Conservation (phyloP, 2,888 invertebrate genomes). For the Hyppa rectilinea region DNA sequence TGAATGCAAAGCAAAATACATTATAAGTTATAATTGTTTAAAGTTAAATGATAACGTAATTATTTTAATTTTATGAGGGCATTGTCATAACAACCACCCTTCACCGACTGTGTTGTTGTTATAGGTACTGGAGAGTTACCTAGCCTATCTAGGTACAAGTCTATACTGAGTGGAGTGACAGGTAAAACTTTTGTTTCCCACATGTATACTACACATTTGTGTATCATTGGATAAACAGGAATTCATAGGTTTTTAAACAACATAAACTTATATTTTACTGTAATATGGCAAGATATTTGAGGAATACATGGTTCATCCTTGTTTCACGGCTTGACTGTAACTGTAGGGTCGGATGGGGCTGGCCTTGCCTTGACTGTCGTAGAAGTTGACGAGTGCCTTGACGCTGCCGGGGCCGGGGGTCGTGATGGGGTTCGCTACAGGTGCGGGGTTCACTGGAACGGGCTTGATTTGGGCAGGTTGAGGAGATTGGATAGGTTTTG, state of each 20-base stretch:
- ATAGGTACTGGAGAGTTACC: not conserved
- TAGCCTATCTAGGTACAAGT: not conserved
- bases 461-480: conserved; percentile 74
- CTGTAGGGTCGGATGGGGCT: conserved; percentile 85
- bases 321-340: conserved; percentile 88
- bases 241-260: not conserved
- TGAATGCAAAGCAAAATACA: not conserved
- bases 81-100: not conserved
- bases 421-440: conserved; percentile 74
- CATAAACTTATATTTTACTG: conserved; percentile 7
- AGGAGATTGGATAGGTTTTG: conserved; percentile 38
- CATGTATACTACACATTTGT: not conserved
- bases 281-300: conserved; percentile 23
- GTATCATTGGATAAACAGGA: not conserved
- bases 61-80: not conserved
- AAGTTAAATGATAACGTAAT: not conserved
- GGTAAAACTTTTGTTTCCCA: not conserved
- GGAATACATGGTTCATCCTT: conserved; percentile 74
- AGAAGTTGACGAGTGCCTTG: conserved; percentile 83
- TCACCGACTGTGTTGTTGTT: not conserved
- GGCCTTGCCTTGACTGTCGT: conserved; percentile 84
- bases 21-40: not conserved
- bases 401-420: conserved; percentile 86
- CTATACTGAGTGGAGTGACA: not conserved
- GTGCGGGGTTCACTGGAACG: conserved; percentile 78